Percentiles rank a stretch among this genome's conserved stretches.
These are phyloP conservation scores for Pelosia muscerda DNA, from an alignment of 2,888 invertebrate genomes.

Conservation along the genomic window DNA sequence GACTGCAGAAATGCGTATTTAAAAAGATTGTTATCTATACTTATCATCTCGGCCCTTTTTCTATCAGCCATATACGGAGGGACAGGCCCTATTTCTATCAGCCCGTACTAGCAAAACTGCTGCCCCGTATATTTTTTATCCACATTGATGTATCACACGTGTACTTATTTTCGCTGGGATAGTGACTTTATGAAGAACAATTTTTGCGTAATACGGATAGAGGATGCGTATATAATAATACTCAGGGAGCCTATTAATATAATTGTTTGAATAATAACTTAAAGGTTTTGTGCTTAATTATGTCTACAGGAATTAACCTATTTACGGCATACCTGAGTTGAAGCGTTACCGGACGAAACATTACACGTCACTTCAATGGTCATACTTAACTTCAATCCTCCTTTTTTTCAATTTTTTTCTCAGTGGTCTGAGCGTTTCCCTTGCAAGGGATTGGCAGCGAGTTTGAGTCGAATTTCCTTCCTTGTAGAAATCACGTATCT, in stretches of 20 bases:
- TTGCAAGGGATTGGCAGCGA: too few relatives aligned
- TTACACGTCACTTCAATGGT: neutral
- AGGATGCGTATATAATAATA: neutral
- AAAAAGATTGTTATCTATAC: constrained; percentile 12
- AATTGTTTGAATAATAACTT: neutral
- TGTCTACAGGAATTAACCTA: neutral
- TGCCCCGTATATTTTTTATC: constrained; percentile 12
- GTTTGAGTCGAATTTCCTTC: too few relatives aligned
- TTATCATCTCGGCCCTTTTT: too few relatives aligned
- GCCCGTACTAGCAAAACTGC: constrained; percentile 16
- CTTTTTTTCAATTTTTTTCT: too few relatives aligned
- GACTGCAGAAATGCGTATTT: constrained; percentile 13
- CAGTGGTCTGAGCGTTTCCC: too few relatives aligned
- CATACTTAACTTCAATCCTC: too few relatives aligned
- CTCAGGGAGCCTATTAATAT: neutral
- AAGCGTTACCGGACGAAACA: neutral
- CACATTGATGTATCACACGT: neutral
- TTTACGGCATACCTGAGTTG: neutral
- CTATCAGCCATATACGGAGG: constrained; percentile 17
- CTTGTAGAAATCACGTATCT: too few relatives aligned
- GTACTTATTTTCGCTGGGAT: neutral
- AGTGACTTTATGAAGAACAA: neutral
- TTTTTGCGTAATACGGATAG: neutral
- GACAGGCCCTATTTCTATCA: constrained; percentile 3
- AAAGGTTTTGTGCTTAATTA: neutral